Conservation (phyloP, 2,797 vertebrate species). For the Clarias pachynema region DNA sequence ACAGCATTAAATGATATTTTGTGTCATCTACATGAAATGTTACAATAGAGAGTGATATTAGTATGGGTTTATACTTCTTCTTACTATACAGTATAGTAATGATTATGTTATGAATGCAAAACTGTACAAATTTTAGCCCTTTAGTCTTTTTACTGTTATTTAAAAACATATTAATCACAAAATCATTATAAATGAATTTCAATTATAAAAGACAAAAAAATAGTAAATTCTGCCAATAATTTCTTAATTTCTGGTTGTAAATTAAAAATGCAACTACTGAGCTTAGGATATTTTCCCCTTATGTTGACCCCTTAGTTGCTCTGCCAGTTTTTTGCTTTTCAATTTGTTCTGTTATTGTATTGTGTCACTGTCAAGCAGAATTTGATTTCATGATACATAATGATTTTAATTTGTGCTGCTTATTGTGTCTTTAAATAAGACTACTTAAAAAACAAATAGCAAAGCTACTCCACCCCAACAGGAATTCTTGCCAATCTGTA, state of each 20-base stretch:
- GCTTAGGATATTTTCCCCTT: not conserved
- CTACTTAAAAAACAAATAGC: not conserved
- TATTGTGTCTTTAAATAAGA: not conserved
- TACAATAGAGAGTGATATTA: not conserved
- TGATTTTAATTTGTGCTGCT: not conserved
- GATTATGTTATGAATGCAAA: not conserved
- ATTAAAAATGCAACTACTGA: not conserved
- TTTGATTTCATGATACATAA: not conserved
- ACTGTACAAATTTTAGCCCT: not conserved
- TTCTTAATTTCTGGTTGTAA: not conserved
- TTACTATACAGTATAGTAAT: not conserved
- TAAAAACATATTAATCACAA: not conserved
- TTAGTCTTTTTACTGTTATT: not conserved
- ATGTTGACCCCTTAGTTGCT: not conserved
- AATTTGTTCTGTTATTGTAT: not conserved
- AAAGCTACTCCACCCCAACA: constrained; percentile 5
- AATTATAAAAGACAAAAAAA: not conserved
- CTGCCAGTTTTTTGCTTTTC: too few relatives aligned
- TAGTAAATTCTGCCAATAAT: not conserved
- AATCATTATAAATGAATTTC: not conserved
- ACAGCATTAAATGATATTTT: not conserved
- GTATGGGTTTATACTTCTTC: not conserved
- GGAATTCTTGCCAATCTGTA: constrained; percentile 10
- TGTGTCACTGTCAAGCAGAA: not conserved
- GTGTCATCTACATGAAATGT: not conserved